phyloP scores from a whole-genome alignment of 2,113 vertebrate species.

The Petrocephalus microphthalmus region DNA sequence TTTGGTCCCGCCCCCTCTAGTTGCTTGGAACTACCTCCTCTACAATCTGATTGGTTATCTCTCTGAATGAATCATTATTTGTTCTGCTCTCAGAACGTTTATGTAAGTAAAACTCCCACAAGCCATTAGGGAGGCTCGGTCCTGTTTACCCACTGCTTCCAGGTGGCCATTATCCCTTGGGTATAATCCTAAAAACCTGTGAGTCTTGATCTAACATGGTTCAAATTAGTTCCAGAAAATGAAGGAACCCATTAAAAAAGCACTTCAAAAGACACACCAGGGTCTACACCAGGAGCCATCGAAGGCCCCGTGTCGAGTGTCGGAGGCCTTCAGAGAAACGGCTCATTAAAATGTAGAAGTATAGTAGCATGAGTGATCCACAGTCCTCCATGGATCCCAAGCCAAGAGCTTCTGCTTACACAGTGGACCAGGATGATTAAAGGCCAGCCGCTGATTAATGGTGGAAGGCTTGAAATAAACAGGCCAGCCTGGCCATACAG shows the following conservation, averaged over 20 bases:
- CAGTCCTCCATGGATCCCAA: not conserved
- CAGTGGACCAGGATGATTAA: not conserved
- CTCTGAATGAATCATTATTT: too few species aligned
- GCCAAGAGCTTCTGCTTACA: not conserved
- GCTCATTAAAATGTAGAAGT: not conserved
- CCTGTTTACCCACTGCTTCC: not conserved
- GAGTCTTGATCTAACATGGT: not conserved
- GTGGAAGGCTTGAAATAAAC: not conserved
- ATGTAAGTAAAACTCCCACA: too few species aligned
- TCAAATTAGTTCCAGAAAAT: not conserved
- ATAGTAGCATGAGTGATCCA: not conserved
- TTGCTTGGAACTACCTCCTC: too few species aligned
- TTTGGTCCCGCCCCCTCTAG: too few species aligned
- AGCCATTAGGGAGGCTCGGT: not conserved
- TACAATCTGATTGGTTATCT: too few species aligned
- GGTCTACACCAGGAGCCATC: not conserved
- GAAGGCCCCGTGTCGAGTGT: not conserved
- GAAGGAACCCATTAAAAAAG: not conserved
- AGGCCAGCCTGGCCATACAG: not conserved
- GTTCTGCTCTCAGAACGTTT: too few species aligned
- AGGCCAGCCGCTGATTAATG: not conserved
- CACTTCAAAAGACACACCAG: not conserved
- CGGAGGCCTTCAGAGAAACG: not conserved
- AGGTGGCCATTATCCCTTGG: not conserved
- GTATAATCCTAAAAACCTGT: not conserved